Percentiles rank a stretch among this genome's conserved stretches.
These are phyloP conservation scores for Hemibagrus wyckioides DNA, from an alignment of 2,113 vertebrate genomes.

Conservation along the genomic window DNA sequence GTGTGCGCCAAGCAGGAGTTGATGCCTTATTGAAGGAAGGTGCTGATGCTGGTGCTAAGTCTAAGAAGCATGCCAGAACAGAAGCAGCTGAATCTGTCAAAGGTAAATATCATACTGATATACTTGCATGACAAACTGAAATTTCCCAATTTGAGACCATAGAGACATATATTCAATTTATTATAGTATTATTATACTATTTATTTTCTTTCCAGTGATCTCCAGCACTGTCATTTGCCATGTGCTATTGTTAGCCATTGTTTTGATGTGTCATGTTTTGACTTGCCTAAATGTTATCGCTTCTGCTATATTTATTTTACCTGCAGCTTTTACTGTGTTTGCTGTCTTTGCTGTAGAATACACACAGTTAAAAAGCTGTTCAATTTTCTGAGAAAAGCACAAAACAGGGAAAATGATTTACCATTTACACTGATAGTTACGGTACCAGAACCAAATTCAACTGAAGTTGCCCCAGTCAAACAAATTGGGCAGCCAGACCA, in stretches of 20 bases:
- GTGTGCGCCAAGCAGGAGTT: neutral
- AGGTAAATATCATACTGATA: slow-evolving; percentile 62
- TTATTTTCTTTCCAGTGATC: neutral
- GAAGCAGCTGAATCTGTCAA: slow-evolving; percentile 58
- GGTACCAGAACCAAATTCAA: slow-evolving; percentile 25
- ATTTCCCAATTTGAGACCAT: neutral
- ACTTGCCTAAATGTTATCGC: neutral
- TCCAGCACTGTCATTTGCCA: neutral
- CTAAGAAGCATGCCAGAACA: slow-evolving; percentile 54
- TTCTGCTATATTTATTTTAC: neutral
- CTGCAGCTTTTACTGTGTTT: neutral
- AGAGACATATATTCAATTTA: neutral
- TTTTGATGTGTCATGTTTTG: neutral
- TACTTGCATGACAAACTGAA: neutral
- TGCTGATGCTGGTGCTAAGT: slow-evolving; percentile 3
- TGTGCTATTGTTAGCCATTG: neutral
- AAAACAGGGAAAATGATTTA: neutral
- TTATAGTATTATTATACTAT: neutral
- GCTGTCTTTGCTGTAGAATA: neutral
- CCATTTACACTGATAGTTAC: slow-evolving; percentile 32
- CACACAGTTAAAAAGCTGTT: neutral
- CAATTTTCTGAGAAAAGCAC: neutral
- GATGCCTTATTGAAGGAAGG: neutral
- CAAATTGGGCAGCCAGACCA: slow-evolving; percentile 18
- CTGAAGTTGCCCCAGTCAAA: slow-evolving; percentile 8